phyloP scores from a whole-genome alignment of 2,113 vertebrate genomes.

The Misgurnus anguillicaudatus region DNA sequence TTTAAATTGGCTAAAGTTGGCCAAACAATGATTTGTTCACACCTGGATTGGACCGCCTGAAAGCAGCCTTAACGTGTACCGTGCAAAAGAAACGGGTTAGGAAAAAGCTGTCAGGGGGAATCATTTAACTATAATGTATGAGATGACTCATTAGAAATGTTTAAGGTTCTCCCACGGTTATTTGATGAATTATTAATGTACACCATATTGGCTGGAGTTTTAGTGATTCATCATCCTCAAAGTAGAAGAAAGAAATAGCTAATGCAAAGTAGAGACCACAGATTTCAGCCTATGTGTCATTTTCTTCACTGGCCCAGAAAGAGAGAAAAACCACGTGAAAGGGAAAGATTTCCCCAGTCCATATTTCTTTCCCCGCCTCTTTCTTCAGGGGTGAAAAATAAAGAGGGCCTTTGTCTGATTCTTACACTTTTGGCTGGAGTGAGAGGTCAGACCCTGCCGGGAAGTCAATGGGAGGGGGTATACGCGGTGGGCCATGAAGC shows the following conservation, averaged over 20 bases:
- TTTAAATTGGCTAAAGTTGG: slow-evolving; percentile 16
- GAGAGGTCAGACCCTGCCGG: slow-evolving; percentile 40
- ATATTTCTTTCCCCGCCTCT: slow-evolving; percentile 26
- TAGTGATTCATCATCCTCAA: slow-evolving; percentile 41
- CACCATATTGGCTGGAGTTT: slow-evolving; percentile 6
- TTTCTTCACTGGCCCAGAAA: slow-evolving; percentile 1
- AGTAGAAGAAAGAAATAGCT: slow-evolving; percentile 37
- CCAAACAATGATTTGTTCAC: slow-evolving; percentile 16
- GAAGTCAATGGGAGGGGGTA: slow-evolving; percentile 34
- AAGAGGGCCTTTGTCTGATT: slow-evolving; percentile 52
- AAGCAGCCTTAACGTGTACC: not conserved
- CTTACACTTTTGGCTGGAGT: slow-evolving; percentile 18
- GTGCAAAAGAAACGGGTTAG: not conserved
- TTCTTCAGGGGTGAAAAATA: slow-evolving; percentile 41
- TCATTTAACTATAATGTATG: slow-evolving; percentile 5
- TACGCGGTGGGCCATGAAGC: not conserved
- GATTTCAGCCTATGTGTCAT: slow-evolving; percentile 19
- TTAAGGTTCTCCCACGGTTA: not conserved
- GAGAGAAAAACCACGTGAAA: slow-evolving; percentile 14
- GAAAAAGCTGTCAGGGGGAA: not conserved
- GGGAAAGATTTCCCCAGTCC: slow-evolving; percentile 50
- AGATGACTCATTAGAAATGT: slow-evolving; percentile 11
- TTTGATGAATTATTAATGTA: slow-evolving; percentile 14
- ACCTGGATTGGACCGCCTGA: not conserved
- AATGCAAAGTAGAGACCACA: slow-evolving; percentile 33